Base-by-base conservation (phyloP, 2,888 invertebrate species). In the Hyles lineata region DNA sequence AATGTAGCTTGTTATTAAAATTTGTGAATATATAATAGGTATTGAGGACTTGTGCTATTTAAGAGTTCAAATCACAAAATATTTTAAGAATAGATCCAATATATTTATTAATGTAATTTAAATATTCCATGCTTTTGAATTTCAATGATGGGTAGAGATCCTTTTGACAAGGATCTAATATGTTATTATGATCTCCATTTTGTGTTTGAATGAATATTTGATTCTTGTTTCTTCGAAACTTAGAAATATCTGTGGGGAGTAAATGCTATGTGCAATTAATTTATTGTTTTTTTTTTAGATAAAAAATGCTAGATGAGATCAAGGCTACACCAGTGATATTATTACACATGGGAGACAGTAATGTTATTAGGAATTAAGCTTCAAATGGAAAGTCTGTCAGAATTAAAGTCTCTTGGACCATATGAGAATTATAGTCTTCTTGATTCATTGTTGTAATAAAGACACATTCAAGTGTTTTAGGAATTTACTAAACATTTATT, bases 11-110 rank as follows among this genome's bases (percentile, higher is more conserved):
- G 70, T 70, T 55, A 58, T 70, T 25, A 55, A 70, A 19, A 52
- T 32, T 70, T 70, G 70, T 70, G 72, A 72, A 58, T 58, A 59
- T 63, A 72, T 72, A 21, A 59, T 58, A 23, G 74, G 73, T 78
- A 75, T 77, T 78, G 76, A 73, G 76, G 76, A 79, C 74, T 77
- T 79, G 78, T 83, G 80, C 82, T 83, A 82, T 80, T 78, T 79
- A 77, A 77, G 80, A 81, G 83, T 82, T 82, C 79, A 82, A 83
- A 82, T 83, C 79, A 83, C 80, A 82, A 82, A 80, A 75, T 82
- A 78, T 76, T 72, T 72, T 73, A 72, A 80, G 72, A 77, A 76
- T 79, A 78, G 23, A 43, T 67, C 23, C 50, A 75, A 69, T 76
- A 75, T 59, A 74, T 74, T 67, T 74, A 72, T 76, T 67, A 77